Base-by-base conservation (phyloP, 2,797 vertebrate genomes). In the Erethizon dorsatum region DNA sequence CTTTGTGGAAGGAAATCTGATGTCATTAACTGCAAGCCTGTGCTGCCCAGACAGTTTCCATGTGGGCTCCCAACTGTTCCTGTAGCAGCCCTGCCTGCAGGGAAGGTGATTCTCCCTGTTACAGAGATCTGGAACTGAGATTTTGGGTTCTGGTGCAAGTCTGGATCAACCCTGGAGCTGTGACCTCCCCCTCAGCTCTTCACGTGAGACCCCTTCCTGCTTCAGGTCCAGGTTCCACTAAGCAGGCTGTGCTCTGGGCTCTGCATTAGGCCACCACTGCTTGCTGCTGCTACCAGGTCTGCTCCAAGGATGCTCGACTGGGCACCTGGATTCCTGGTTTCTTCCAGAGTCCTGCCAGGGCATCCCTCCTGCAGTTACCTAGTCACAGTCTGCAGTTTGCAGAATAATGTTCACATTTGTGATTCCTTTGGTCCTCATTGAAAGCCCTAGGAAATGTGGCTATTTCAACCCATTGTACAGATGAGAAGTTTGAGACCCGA, bases 391-490 rank as follows among this genome's bases (percentile, higher is more conserved):
- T 26, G 57, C 15, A 47, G 57, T 41, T n/a, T 69, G 17, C 78
- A 78, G 91, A 87, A 50, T 28, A 37, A 28, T 50, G 2, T 26
- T 33, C 8, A 2, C 20, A 13, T 50, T 37, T 45, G n/a, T 41
- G 73, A 63, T 31, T 20, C 54, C 65, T 71, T 79, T 57, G 33
- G 79, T 88, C 73, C 63, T 92, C 80, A 26, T 13, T 22, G 85
- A 84, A 93, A 73, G 22, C 20, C 33, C 52, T n/a, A 22, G 69
- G 59, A 77, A 24, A 83, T 52, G 3, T 24, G 26, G 88, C 45
- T 7, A 17, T 57, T 69, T 57, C 20, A 28, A 50, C 26, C 63
- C 17, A 4, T 65, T 15, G 28, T 61, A 65, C 12, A 59, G 45
- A n/a, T 71, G 69, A 88, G 33, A 31, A 56, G 13, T 15, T 73